Conservation (phyloP, 2,888 invertebrate genomes). For the Acrobasis suavella region DNA sequence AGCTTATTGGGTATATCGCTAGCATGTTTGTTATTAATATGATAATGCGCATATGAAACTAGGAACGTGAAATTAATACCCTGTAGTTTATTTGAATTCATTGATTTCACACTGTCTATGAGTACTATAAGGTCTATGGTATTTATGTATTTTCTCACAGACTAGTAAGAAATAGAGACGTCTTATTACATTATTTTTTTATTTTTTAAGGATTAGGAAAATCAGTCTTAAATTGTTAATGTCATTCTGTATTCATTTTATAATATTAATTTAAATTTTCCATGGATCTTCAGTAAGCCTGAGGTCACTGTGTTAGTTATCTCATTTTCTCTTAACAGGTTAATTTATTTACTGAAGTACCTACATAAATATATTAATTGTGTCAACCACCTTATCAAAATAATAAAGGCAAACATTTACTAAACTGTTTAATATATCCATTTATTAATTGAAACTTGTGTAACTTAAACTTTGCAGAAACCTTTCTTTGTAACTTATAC, state of each 20-base stretch:
- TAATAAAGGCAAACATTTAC: no score
- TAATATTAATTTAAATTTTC: background rate
- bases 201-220: background rate
- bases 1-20: slow-evolving; percentile 26
- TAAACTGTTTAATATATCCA: no score
- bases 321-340: no score
- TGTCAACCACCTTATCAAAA: no score
- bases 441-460: no score
- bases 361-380: no score
- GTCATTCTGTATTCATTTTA: background rate
- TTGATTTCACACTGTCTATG: slow-evolving; percentile 19
- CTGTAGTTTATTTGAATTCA: slow-evolving; percentile 26
- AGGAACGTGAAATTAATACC: slow-evolving; percentile 49
- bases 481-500: no score
- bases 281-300: background rate
- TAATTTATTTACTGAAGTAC: no score
- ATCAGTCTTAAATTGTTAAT: background rate
- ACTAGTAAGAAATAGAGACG: slow-evolving; percentile 2
- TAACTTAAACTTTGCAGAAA: no score
- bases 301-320: no score
- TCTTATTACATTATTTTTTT: background rate
- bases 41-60: slow-evolving; percentile 50
- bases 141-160: slow-evolving; percentile 3
- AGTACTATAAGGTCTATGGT: background rate
- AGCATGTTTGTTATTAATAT: slow-evolving; percentile 51